Evolutionary conservation across 1,140 invertebrate species (phyloP), one percentile per base, ranked within the genome.

Genomic region (Dendroctonus valens): DNA sequence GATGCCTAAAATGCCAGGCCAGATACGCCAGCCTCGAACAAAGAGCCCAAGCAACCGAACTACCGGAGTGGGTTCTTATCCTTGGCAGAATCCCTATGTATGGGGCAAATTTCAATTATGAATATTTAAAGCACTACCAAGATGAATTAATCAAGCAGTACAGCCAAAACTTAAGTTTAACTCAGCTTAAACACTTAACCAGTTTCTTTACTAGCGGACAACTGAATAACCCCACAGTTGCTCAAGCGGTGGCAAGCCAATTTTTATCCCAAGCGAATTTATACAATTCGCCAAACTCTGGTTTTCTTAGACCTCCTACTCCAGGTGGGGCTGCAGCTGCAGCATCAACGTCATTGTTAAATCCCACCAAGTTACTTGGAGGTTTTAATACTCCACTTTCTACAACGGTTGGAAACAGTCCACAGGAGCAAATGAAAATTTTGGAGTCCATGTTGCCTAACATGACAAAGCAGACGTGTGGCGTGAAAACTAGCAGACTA

Each of bases 81-180:
- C 66, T 6, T 75, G 73, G 74, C 65, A 70, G 57, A 75, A 72
- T 42, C 51, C 68, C 0, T n/a, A 57, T 66, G 8, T 59, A 55
- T n/a, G 59, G 67, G 14, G 54, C 44, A 38, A 62, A 69, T 9
- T 65, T 66, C n/a, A 60, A 65, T 7, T 71, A 69, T n/a, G 71
- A 74, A 40, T 77, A 75, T 46, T 58, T 76, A 11, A 73, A 76
- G 52, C 75, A 76, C 39, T 77, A 77, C 59, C 75, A 78, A 59
- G 76, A 78, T 12, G 74, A 76, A 65, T 44, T 79, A 6, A 70
- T 78, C 5, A 71, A 74, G 37, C 77, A 78, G 59, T 78, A 79
- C 64, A 77, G 69, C 60, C 72, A 76, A 68, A 73, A 71, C 53
- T 51, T 75, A 41, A 72, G 59, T 53, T 53, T 72, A 4, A 65